Conservation (phyloP, 2,888 invertebrate genomes). For the Trissolcus japonicus region DNA sequence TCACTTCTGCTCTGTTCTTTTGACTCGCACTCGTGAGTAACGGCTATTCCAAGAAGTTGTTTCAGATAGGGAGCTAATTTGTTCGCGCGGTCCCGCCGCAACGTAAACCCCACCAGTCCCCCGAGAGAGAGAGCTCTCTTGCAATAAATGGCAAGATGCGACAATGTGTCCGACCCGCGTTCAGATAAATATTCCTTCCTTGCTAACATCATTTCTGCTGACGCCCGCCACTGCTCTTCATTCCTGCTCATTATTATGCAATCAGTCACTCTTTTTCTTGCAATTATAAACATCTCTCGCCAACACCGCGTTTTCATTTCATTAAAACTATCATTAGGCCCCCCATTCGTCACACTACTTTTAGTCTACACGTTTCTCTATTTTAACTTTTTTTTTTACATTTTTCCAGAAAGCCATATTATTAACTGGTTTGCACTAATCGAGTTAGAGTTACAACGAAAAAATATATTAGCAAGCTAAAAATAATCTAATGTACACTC, state of each 20-base stretch:
- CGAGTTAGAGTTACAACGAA: too few species aligned
- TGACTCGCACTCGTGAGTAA: conserved; percentile 68
- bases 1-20: conserved; percentile 57
- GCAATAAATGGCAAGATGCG: conserved; percentile 48
- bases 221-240: conserved; percentile 3
- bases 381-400: too few species aligned
- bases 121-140: conserved; percentile 15
- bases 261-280: conserved; percentile 21
- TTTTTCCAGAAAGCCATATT: too few species aligned
- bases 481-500: too few species aligned
- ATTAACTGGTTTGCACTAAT: too few species aligned
- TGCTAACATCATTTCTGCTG: conserved; percentile 28
- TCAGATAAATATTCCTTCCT: conserved; percentile 48
- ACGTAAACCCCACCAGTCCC: conserved; percentile 38
- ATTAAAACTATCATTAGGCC: neutral
- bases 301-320: neutral
- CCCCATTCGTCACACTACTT: neutral
- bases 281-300: neutral
- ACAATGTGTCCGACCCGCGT: conserved; percentile 51
- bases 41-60: conserved; percentile 75
- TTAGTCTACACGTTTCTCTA: neutral
- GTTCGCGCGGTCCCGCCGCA: conserved; percentile 68
- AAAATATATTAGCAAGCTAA: too few species aligned
- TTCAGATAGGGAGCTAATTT: conserved; percentile 75
- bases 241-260: conserved; percentile 32